phyloP scores from a whole-genome alignment of 2,888 invertebrate species.

The Drosophila mettleri region DNA sequence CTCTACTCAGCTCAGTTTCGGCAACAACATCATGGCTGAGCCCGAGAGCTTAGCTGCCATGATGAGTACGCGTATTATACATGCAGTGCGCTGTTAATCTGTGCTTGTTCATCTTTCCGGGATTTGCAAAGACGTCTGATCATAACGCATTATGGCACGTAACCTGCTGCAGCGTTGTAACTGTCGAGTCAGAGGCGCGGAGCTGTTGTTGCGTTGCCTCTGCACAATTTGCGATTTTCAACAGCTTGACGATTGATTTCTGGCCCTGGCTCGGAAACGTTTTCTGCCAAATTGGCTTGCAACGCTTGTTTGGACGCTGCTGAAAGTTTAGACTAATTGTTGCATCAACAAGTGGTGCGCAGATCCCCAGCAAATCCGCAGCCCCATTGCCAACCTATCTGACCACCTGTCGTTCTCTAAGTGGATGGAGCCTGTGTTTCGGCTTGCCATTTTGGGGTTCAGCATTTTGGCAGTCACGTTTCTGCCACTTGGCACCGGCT shows the following conservation, averaged over 20 bases:
- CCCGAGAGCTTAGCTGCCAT: conserved; percentile 1
- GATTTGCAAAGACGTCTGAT: conserved; percentile 63
- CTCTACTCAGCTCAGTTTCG: background rate
- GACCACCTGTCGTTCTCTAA: conserved; percentile 75
- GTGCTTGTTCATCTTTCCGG: conserved; percentile 70
- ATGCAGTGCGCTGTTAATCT: conserved; percentile 52
- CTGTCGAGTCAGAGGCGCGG: conserved; percentile 30
- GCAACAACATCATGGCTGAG: background rate
- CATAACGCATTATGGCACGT: conserved; percentile 71
- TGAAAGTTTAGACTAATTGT: conserved; percentile 77
- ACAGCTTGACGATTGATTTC: conserved; percentile 78
- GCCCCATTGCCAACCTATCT: conserved; percentile 56
- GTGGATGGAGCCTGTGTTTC: conserved; percentile 33
- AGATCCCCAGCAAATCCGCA: conserved; percentile 20
- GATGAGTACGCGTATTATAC: background rate
- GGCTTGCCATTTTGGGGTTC: conserved; percentile 25
- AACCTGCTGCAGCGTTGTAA: conserved; percentile 39
- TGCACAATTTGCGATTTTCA: conserved; percentile 76
- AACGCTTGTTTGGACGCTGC: conserved; percentile 63
- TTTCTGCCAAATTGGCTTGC: conserved; percentile 64
- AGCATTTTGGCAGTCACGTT: conserved; percentile 77
- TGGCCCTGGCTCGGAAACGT: conserved; percentile 57
- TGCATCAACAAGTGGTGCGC: conserved; percentile 66
- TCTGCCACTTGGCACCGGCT: conserved; percentile 77
- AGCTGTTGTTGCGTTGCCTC: conserved; percentile 52